Evolutionary conservation across 2,797 vertebrate species (phyloP), one percentile per base, ranked within the genome.

Genomic region (Thalassophryne amazonica): DNA sequence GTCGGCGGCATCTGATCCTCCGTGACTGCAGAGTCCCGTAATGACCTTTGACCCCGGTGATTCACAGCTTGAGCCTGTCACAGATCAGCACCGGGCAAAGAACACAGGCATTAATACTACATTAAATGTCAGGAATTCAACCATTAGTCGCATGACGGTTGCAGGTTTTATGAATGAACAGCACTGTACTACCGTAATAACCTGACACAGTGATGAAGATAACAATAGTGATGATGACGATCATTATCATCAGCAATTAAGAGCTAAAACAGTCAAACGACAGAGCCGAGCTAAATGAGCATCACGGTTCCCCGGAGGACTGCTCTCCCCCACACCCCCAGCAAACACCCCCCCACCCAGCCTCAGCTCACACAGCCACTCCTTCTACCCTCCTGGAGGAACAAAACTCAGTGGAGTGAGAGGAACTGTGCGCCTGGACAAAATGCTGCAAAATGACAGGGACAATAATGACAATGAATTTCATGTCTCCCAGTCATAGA

Each of bases 391-490:
- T 95, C 94, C 95, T 94, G 92, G 92, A 97, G 95, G 94, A 92
- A 93, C 71, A 87, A 94, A 93, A 92, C 80, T 92, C 95, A 97
- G 84, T 94, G 94, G 89, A 96, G 93, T 96, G 95, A 94, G 89
- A 94, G 95, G 89, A 94, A 94, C 91, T 93, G 92, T 91, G 76
- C 83, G 87, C 91, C 89, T 75, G 92, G 92, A 95, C 92, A 95
- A 94, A 96, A 94, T 92, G 93, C 93, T 93, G 93, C 92, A 92
- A 95, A 95, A 94, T 96, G 95, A 98, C 94, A 96, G 93, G 87
- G 93, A 96, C 95, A 93, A 93, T 96, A 94, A 95, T 94, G 95
- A 98, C 95, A 95, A 95, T 94, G 94, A 98, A 95, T 96, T 95
- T 95, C 92, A 94, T 95, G 94, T 95, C 94, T 96, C 88, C 89